Percentiles rank a stretch among this genome's conserved stretches.
Conservation (phyloP, 2,113 vertebrate species). For the Gopherus flavomarginatus region DNA sequence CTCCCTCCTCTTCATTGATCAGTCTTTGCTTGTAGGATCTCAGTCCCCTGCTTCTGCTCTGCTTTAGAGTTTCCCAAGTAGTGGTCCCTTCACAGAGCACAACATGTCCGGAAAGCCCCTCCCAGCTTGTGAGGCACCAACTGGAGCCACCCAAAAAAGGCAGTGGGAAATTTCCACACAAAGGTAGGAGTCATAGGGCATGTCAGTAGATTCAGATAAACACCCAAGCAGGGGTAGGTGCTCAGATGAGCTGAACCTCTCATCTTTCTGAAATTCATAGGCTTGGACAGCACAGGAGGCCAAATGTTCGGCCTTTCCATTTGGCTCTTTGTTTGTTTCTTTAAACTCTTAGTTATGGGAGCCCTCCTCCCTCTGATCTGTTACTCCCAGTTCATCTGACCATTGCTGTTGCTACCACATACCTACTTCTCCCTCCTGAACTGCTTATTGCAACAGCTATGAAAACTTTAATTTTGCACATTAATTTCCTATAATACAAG, state of each 20-base stretch:
- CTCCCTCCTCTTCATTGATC: neutral
- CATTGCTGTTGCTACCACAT: neutral
- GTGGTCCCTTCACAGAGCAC: neutral
- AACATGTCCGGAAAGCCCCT: neutral
- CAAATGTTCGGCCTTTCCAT: neutral
- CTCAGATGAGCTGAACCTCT: neutral
- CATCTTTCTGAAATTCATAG: neutral
- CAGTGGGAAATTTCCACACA: conserved; percentile 62
- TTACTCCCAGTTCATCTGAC: neutral
- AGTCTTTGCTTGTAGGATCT: neutral
- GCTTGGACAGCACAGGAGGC: neutral
- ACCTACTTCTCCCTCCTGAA: neutral
- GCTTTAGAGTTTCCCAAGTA: conserved; percentile 3
- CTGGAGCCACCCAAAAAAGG: conserved; percentile 44
- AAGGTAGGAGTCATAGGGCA: neutral
- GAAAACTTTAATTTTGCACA: neutral
- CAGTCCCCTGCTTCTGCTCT: neutral
- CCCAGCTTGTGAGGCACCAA: neutral
- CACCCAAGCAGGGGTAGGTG: neutral
- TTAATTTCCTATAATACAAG: neutral
- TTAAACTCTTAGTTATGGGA: neutral
- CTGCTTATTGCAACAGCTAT: neutral
- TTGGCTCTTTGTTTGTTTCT: neutral
- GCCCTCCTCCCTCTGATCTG: neutral
- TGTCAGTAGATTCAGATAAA: neutral